Evolutionary conservation across 1,140 invertebrate genomes (phyloP), one percentile per base, ranked within the genome.

Genomic region (Ptiloglossa arizonensis): DNA sequence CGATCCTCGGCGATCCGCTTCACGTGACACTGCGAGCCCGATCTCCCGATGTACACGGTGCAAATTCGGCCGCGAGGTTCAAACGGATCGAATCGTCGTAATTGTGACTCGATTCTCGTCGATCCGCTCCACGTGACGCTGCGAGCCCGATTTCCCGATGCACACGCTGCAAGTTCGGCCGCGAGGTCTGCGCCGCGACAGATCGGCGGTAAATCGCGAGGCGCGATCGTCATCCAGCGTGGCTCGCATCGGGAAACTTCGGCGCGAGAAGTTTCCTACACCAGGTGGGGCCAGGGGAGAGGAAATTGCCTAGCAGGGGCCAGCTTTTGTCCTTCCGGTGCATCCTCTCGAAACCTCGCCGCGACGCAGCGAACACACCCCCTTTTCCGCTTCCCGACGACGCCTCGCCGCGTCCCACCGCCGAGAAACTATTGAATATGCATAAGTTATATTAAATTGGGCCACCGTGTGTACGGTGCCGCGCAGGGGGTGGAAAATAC

Each of bases 381-480:
- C 70, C 57, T 63, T n/a, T n/a, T 64, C 67, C 74, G 54, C 27
- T 80, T 69, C 74, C 79, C 68, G 66, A 44, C 67, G 69, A 46
- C 69, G n/a, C 44, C 46, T 3, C 52, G 72, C 32, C 64, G 76
- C 44, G 54, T 35, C 46, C 3, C 52, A 70, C 32, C 64, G 76
- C 44, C 50, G 69, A 57, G 69, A 72, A 86, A 82, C 86, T 89
- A 90, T 91, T 90, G 90, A 90, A 92, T 91, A 92, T 91, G 87
- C 90, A 91, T 91, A 88, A 90, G 87, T 89, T 88, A 89, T 90
- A 89, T 90, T 90, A 89, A 91, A 90, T 90, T 91, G 85, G 86
- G 80, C 86, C 82, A 88, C 79, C 87, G 82, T 83, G 81, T 88
- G 81, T 79, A 86, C 79, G 44, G 66, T 54, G 63, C 62, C 32